Evolutionary conservation across 2,888 invertebrate species (phyloP), one percentile per base, ranked within the genome.

Genomic region (Platycheirus albimanus): DNA sequence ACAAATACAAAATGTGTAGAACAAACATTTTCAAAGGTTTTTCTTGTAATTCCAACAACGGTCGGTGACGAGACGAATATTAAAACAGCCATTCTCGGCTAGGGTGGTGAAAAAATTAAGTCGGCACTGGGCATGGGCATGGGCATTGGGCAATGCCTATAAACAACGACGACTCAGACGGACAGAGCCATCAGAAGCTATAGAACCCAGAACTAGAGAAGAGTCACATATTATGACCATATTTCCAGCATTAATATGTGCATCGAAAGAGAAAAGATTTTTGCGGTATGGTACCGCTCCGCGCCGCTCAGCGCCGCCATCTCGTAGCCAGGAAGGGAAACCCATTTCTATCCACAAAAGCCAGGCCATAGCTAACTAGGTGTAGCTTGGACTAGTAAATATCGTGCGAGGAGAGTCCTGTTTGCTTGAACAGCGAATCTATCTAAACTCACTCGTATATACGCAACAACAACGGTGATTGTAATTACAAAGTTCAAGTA

Each of bases 401-500:
- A 49, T 67, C 52, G 52, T 56, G 52, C 45, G 33, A 75, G 81
- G 33, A 75, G 81, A 54, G 83, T 79, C 80, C 80, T 80, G 84
- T 54, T 80, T 64, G 36, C 24, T 45, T 51, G 43, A 58, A 85
- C 84, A 85, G 84, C 77, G 72, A 79, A 52, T 54, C 63, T 69
- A n/a, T n/a, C n/a, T n/a, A n/a, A n/a, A n/a, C n/a, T n/a, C n/a
- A n/a, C n/a, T n/a, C n/a, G n/a, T n/a, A n/a, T n/a, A 58, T 66
- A 76, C 61, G 69, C 74, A 83, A 64, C n/a, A n/a, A n/a, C n/a
- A n/a, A n/a, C 72, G 64, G 78, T 83, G 72, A 63, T 69, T 83
- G 69, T 74, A 78, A 83, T 83, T 78, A 78, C 52, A 45, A 83
- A 83, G 83, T 78, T 78, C 74, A 78, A 83, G 78, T 69, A 74